phyloP scores from a whole-genome alignment of 2,113 vertebrate genomes.

The Acanthochromis polyacanthus region DNA sequence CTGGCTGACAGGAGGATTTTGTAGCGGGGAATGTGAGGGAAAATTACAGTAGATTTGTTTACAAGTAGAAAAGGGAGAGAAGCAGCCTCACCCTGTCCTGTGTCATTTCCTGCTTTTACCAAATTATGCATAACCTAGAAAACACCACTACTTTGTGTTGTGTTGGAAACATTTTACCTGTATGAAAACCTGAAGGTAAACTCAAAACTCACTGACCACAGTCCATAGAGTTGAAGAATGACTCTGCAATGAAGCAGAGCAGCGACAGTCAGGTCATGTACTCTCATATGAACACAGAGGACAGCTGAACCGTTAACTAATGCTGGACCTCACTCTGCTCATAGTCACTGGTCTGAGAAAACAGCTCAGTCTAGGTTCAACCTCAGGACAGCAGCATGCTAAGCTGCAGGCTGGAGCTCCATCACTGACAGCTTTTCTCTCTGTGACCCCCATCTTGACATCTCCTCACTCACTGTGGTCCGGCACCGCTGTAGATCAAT shows the following conservation, averaged over 20 bases:
- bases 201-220: neutral
- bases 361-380: slow-evolving; percentile 13
- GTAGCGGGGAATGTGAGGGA: slow-evolving; percentile 8
- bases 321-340: neutral
- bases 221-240: neutral
- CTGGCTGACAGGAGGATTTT: slow-evolving; percentile 25
- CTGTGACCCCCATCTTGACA: neutral
- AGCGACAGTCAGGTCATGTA: slow-evolving; percentile 1
- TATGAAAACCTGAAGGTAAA: neutral
- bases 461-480: slow-evolving; percentile 3
- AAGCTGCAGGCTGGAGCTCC: slow-evolving; percentile 2
- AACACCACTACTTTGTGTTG: neutral
- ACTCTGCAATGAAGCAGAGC: slow-evolving; percentile 2
- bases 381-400: neutral
- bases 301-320: slow-evolving; percentile 14
- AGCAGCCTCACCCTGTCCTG: slow-evolving; percentile 6
- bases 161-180: neutral
- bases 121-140: slow-evolving; percentile 10
- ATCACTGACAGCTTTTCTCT: slow-evolving; percentile 1
- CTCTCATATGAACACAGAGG: slow-evolving; percentile 8
- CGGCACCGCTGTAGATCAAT: slow-evolving; percentile 1
- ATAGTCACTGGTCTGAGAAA: slow-evolving; percentile 1
- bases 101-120: neutral
- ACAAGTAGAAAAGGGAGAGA: slow-evolving; percentile 11
- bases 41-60: slow-evolving; percentile 33